Base-by-base conservation (phyloP, 2,888 invertebrate species). In the Endomychus coccineus region DNA sequence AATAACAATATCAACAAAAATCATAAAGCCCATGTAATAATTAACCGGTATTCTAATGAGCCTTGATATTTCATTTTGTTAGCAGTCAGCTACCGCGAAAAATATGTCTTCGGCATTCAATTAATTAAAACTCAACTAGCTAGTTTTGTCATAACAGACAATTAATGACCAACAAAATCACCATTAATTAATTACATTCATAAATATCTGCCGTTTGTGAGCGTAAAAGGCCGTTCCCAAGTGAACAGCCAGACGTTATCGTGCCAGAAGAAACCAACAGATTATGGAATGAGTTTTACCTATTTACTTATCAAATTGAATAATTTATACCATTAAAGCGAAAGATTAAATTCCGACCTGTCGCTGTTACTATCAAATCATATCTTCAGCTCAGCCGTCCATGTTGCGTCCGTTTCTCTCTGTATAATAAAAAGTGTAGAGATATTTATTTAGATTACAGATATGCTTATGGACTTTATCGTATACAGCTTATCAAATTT, bases 251-350 rank as follows among this genome's bases (percentile, higher is more conserved):
- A n/a, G 14, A 25, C 19, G 27, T 37, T 37, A 37, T 37, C 46
- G 14, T 14, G 23, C 37, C 43, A 42, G 43, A 40, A 48, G 45
- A 46, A 50, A 45, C 45, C 45, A 32, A 32, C 48, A 54, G 61
- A 61, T 60, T 61, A 58, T 54, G 55, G 56, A 62, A 62, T 62
- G 62, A 60, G 52, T 60, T 60, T 61, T 60, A 60, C 59, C 58
- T 59, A 61, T 59, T 61, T 56, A 53, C 55, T 61, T 62, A 62
- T 62, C 62, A 54, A 51, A 50, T 49, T 54, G 58, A 58, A 61
- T 62, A 61, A 62, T 62, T 62, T 62, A 62, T 61, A 60, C 62
- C 61, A 62, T 61, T 61, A 62, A 52, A 54, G 25, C 51, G 45
- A 52, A 52, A 61, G 64, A 64, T 63, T 62, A 63, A 58, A 63